Percentiles rank a stretch among this genome's conserved stretches.
phyloP scores from a whole-genome alignment of 2,797 vertebrate species.

The Sparus aurata region DNA sequence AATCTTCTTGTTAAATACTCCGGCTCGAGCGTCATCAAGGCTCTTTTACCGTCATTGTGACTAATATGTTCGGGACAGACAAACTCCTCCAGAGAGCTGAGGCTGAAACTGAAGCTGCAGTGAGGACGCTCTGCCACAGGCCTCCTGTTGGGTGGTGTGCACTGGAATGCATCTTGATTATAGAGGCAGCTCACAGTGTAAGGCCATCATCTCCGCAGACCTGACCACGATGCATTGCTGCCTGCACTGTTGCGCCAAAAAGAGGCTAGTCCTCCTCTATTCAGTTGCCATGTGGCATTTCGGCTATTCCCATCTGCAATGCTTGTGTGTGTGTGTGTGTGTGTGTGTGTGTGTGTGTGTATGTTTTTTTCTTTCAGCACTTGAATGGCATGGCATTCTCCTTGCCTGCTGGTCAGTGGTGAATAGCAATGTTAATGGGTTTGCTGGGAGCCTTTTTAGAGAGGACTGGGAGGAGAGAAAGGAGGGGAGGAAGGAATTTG shows the following conservation, averaged over 20 bases:
- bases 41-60: constrained; percentile 45
- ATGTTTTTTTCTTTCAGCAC: constrained; percentile 58
- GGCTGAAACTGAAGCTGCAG: constrained; percentile 44
- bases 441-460: constrained; percentile 78
- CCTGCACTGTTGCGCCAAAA: constrained; percentile 68
- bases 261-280: constrained; percentile 79
- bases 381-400: constrained; percentile 82
- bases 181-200: constrained; percentile 74
- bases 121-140: constrained; percentile 37
- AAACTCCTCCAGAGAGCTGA: constrained; percentile 44
- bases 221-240: constrained; percentile 74
- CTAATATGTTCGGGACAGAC: constrained; percentile 33
- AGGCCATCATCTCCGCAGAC: constrained; percentile 78
- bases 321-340: constrained; percentile 74
- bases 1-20: constrained; percentile 66
- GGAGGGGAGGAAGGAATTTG: constrained; percentile 84
- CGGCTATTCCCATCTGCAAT: constrained; percentile 79
- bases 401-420: constrained; percentile 83
- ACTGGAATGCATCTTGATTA: constrained; percentile 80
- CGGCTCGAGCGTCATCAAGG: constrained; percentile 21
- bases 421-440: constrained; percentile 86
- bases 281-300: constrained; percentile 84
- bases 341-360: constrained; percentile 59
- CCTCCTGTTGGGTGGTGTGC: constrained; percentile 77
- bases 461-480: constrained; percentile 72